Percentiles rank a stretch among this genome's conserved stretches.
These are phyloP conservation scores for Catocala fraxini DNA, from an alignment of 2,888 invertebrate species.

Conservation along the genomic window DNA sequence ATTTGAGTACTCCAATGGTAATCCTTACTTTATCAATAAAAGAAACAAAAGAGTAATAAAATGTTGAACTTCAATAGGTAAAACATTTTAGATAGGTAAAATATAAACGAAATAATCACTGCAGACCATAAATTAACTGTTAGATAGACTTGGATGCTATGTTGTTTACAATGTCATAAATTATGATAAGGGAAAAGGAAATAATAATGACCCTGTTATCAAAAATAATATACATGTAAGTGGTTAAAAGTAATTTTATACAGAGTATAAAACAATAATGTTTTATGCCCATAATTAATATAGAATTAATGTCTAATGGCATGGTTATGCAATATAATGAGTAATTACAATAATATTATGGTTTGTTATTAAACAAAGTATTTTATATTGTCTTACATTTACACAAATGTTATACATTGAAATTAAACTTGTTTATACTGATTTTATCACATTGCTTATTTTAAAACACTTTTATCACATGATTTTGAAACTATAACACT, in stretches of 20 bases:
- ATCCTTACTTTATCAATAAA: too few species aligned
- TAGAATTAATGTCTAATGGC: conserved; percentile 16
- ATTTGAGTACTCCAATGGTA: too few species aligned
- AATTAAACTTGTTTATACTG: too few species aligned
- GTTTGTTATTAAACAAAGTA: conserved; percentile 17
- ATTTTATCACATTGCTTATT: too few species aligned
- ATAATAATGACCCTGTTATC: conserved; percentile 28
- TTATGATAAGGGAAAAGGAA: conserved; percentile 39
- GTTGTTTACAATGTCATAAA: conserved; percentile 32
- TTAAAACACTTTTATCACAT: too few species aligned
- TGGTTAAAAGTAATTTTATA: conserved; percentile 20
- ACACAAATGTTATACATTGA: too few species aligned
- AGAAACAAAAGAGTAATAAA: too few species aligned
- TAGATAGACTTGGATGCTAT: conserved; percentile 29
- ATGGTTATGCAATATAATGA: conserved; percentile 17
- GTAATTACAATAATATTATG: conserved; percentile 11
- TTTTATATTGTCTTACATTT: conserved; percentile 11
- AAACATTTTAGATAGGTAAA: conserved; percentile 11
- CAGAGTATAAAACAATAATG: conserved; percentile 20
- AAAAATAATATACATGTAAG: conserved; percentile 19
- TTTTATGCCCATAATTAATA: conserved; percentile 20
- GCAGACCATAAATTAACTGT: conserved; percentile 21
- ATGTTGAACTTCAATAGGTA: neutral
- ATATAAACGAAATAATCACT: conserved; percentile 28
- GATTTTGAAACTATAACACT: too few species aligned